Evolutionary conservation across 2,797 vertebrate species (phyloP), one percentile per base, ranked within the genome.

Genomic region (Tapera naevia): DNA sequence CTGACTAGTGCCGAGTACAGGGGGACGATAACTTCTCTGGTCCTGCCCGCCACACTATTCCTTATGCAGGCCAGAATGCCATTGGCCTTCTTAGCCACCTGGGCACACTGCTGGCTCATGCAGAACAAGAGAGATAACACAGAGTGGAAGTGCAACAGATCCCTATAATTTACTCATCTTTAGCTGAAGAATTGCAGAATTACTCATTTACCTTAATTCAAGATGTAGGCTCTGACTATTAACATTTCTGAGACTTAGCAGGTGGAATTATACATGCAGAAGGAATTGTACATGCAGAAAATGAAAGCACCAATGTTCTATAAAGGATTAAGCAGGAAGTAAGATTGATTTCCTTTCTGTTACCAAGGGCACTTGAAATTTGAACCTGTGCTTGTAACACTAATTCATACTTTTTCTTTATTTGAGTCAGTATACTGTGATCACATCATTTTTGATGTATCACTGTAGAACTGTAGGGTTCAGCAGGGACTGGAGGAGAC

Each of bases 391-490:
- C 62, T 92, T 69, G 25, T 46, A 86, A 53, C 21, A 43, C 24
- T 80, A 66, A 80, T 73, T 78, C 35, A 54, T 84, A 80, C 11
- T 75, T 94, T 90, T 89, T 91, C 75, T 86, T 94, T 86, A 61
- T 94, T 90, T 91, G 16, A 67, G 32, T 83, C 72, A 66, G 70
- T 94, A 92, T 89, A 83, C 61, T 85, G 46, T 51, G 74, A 65
- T 91, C 41, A 24, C 53, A 46, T 66, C 9, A 33, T 92, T 95
- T 54, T 46, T 61, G 30, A 15, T 85, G 18, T 53, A 74, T 74
- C 51, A 15, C 30, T 57, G 67, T 12, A 61, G 67, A 91, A 80
- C 18, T 50, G 35, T 17, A 35, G 32, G 80, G 53, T 71, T 87
- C 65, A 57, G 71, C 94, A 87, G 45, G 11, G 35, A 56, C 12